Conservation (phyloP, 2,888 invertebrate genomes). For the Leucophora obtusa region DNA sequence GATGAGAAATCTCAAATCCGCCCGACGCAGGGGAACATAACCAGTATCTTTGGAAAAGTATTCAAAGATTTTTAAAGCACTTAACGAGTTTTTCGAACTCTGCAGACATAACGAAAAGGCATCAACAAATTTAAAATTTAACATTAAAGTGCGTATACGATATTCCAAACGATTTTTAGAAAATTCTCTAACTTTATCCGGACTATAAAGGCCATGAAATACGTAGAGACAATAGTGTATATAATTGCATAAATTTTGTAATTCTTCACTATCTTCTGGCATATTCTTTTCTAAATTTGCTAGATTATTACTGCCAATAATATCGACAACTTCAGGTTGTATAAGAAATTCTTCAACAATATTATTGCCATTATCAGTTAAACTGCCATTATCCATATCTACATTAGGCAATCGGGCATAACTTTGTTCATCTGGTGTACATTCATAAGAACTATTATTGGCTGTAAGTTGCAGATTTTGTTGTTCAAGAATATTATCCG, state of each 20-base stretch:
- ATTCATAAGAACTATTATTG: slow-evolving; percentile 71
- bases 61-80: slow-evolving; percentile 77
- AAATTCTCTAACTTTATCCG: slow-evolving; percentile 75
- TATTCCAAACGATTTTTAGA: slow-evolving; percentile 75
- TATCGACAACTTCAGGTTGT: background rate
- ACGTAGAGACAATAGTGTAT: slow-evolving; percentile 79
- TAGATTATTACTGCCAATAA: background rate
- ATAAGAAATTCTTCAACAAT: slow-evolving; percentile 32
- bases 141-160: slow-evolving; percentile 77
- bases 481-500: slow-evolving; percentile 17
- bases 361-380: slow-evolving; percentile 47
- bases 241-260: slow-evolving; percentile 71
- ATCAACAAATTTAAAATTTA: slow-evolving; percentile 78
- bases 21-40: slow-evolving; percentile 77
- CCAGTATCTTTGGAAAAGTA: slow-evolving; percentile 79
- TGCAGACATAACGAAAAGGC: slow-evolving; percentile 77
- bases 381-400: slow-evolving; percentile 66
- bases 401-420: slow-evolving; percentile 72
- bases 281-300: background rate
- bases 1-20: slow-evolving; percentile 78
- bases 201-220: slow-evolving; percentile 78
- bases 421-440: slow-evolving; percentile 75
- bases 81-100: slow-evolving; percentile 72
- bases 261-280: slow-evolving; percentile 51
- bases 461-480: slow-evolving; percentile 27